Evolutionary conservation across 2,113 vertebrate genomes (phyloP).

Genomic region (Oncorhynchus mykiss): DNA sequence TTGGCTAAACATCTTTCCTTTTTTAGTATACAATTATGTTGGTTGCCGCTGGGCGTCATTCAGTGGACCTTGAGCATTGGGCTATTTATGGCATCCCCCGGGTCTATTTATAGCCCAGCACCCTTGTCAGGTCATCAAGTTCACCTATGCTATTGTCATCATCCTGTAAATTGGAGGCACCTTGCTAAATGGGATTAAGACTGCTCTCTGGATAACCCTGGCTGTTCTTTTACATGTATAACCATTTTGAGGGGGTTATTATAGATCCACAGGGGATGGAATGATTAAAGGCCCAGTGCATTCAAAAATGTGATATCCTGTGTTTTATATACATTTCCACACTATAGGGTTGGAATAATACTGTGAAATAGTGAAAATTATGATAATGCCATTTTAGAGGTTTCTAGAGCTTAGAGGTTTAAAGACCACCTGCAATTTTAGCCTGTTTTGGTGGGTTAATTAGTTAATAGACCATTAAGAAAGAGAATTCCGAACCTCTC

Average conservation of each 20-base stretch:
- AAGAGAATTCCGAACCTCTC: no score
- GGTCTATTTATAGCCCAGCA: slow-evolving; percentile 59
- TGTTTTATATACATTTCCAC: no score
- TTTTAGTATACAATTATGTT: slow-evolving; percentile 13
- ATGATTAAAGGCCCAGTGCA: no score
- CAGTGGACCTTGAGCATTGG: slow-evolving; percentile 40
- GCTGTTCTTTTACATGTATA: neutral
- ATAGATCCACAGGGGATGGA: neutral
- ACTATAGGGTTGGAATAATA: no score
- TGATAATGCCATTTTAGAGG: no score
- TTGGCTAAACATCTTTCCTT: slow-evolving; percentile 16
- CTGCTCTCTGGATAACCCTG: slow-evolving; percentile 34
- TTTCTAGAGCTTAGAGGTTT: no score
- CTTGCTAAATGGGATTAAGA: slow-evolving; percentile 49
- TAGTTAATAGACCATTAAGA: no score
- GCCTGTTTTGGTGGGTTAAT: no score
- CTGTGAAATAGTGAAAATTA: no score
- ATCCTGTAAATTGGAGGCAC: slow-evolving; percentile 35
- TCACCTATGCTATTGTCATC: slow-evolving; percentile 53
- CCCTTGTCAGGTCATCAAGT: slow-evolving; percentile 47
- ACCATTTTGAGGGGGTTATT: neutral
- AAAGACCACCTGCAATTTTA: no score
- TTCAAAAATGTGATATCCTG: no score
- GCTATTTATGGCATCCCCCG: slow-evolving; percentile 64
- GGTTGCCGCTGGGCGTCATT: slow-evolving; percentile 41